These are phyloP conservation scores for Aplysia californica DNA, from an alignment of 1,140 invertebrate species.

Conservation along the genomic window DNA sequence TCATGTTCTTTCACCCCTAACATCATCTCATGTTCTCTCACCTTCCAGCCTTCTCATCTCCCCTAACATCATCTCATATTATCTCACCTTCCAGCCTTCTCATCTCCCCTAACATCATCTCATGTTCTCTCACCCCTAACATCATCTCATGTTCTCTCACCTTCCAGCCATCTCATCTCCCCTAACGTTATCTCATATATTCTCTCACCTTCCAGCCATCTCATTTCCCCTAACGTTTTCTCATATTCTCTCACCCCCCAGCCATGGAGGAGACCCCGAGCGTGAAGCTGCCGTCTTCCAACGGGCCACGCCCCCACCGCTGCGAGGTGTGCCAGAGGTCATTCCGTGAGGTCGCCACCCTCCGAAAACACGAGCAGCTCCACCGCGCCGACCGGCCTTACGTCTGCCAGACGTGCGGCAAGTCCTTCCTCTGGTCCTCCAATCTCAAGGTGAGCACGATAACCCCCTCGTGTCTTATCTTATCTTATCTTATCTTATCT, in stretches of 20 bases:
- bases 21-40: not conserved
- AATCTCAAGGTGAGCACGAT: conserved; percentile 49
- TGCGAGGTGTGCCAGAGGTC: conserved; percentile 87
- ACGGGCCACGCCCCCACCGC: conserved; percentile 88
- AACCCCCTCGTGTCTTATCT: too few species aligned
- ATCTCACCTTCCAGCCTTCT: not conserved
- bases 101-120: not conserved
- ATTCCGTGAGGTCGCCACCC: conserved; percentile 70
- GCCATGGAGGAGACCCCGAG: conserved; percentile 49
- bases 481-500: too few species aligned
- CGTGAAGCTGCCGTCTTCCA: conserved; percentile 29
- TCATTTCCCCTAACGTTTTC: not conserved
- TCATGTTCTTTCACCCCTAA: not conserved
- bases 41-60: not conserved
- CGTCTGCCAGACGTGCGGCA: conserved; percentile 64
- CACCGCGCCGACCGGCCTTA: conserved; percentile 64
- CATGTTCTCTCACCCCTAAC: not conserved
- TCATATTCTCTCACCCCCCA: not conserved
- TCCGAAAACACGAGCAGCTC: conserved; percentile 64
- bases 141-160: not conserved
- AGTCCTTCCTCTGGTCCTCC: conserved; percentile 62
- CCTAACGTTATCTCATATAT: not conserved
- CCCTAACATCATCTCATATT: not conserved
- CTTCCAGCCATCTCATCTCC: not conserved
- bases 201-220: not conserved